Percentiles rank a stretch among this genome's conserved stretches.
Conservation (phyloP, 1,140 invertebrate genomes). For the Argopecten irradians region DNA sequence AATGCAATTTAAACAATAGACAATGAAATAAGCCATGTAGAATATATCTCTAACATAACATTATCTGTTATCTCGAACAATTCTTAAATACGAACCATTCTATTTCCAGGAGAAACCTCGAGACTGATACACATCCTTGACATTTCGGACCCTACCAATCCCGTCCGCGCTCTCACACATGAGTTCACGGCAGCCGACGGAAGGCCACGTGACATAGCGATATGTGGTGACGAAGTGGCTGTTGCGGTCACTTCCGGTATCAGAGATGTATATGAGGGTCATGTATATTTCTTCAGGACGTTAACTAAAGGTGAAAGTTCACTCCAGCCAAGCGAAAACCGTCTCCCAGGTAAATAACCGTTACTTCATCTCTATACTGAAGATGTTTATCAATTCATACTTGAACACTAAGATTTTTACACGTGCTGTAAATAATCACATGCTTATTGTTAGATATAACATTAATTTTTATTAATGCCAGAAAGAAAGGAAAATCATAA, state of each 20-base stretch:
- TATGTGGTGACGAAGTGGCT: conserved; percentile 44
- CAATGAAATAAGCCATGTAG: too few species aligned
- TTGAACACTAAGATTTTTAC: too few species aligned
- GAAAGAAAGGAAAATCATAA: too few species aligned
- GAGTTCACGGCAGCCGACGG: conserved; percentile 37
- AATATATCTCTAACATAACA: too few species aligned
- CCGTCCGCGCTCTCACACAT: conserved; percentile 17
- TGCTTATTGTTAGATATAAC: too few species aligned
- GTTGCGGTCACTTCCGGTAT: conserved; percentile 42
- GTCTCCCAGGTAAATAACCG: neutral
- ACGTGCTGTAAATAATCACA: too few species aligned
- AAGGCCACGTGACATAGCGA: conserved; percentile 42
- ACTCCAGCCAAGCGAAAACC: conserved; percentile 24
- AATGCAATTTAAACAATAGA: too few species aligned
- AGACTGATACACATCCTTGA: conserved; percentile 42
- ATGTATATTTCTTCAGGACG: conserved; percentile 47
- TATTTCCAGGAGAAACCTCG: conserved; percentile 42
- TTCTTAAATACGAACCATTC: too few species aligned
- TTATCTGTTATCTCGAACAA: too few species aligned
- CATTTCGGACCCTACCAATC: conserved; percentile 34
- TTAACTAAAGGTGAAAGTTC: neutral
- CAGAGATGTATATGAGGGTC: conserved; percentile 48
- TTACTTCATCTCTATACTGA: neutral
- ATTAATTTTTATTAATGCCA: too few species aligned
- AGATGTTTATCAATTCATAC: too few species aligned